Percentiles rank a stretch among this genome's conserved stretches.
These are phyloP conservation scores for Chloroceryle aenea DNA, from an alignment of 2,113 vertebrate genomes.

Conservation along the genomic window DNA sequence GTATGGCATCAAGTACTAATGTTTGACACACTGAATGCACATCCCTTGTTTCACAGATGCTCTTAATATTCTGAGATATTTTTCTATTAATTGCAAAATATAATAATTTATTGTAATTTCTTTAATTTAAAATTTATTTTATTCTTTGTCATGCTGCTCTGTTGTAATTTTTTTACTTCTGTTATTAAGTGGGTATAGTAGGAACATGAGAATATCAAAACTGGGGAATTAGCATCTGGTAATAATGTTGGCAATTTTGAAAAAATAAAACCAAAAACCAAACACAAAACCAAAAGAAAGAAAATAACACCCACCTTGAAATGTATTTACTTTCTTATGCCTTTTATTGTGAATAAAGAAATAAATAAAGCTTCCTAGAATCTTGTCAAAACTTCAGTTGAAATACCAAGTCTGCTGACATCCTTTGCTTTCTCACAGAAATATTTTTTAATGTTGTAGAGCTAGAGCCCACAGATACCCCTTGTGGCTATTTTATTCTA, in stretches of 20 bases:
- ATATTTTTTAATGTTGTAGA: not conserved
- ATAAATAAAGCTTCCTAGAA: not conserved
- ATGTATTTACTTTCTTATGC: not conserved
- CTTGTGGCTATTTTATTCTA: not conserved
- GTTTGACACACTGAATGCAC: not conserved
- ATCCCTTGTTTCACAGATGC: not conserved
- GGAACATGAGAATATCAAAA: not conserved
- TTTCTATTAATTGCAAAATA: not conserved
- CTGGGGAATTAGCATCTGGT: not conserved
- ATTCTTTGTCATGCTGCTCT: not conserved
- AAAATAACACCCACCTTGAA: not conserved
- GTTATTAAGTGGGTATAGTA: not conserved
- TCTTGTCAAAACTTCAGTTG: not conserved
- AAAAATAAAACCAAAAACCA: not conserved
- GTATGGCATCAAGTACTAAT: not conserved
- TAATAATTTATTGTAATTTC: not conserved
- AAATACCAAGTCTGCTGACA: not conserved
- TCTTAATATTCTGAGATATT: not conserved
- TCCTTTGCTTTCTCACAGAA: not conserved
- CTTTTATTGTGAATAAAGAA: not conserved
- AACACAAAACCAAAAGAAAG: not conserved
- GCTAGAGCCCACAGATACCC: not conserved
- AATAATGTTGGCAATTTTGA: not conserved
- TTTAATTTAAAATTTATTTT: not conserved
- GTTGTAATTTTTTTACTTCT: not conserved